Evolutionary conservation across 2,113 vertebrate genomes (phyloP), one percentile per base, ranked within the genome.

Genomic region (Cebus imitator): DNA sequence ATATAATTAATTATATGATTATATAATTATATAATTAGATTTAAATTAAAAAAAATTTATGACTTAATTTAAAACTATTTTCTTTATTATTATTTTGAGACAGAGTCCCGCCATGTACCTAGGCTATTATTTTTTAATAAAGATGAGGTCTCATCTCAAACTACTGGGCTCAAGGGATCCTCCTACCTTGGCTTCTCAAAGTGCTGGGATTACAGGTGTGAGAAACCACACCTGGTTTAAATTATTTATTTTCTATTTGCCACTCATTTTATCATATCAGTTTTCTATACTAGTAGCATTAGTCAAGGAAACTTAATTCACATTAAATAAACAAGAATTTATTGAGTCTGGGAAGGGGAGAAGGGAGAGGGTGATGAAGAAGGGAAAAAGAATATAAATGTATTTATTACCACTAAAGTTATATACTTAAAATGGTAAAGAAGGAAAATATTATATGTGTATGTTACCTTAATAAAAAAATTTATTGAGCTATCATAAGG

Each of bases 251-350:
- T 90, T 80, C n/a, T 81, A 72, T 68, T 91, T 91, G 52, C 40
- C 23, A 86, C 16, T 73, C 16, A 10, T 93, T 86, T 96, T 85
- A 88, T 76, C 40, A 91, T 75, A 37, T 94, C 21, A 93, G 61
- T 94, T 97, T 48, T 86, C 58, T 76, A 95, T 83, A 23, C 23
- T 78, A 76, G 18, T 96, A 80, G 30, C 25, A 81, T 93, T 87
- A 85, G 21, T 52, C 18, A 64, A 86, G 58, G 57, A 87, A 52
- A 89, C 57, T 85, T 84, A 43, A 92, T 75, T 92, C 32, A 81
- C 20, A 83, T 50, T 90, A 87, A 50, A 83, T 75, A 40, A 68
- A 16, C 4, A 86, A 86, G 76, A 90, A 81, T 89, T 90, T 85
- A 68, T 3, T 68, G 32, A 68, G 32, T 32, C 32, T 68, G 66